phyloP scores from a whole-genome alignment of 2,113 vertebrate species.

The Microtus ochrogaster region DNA sequence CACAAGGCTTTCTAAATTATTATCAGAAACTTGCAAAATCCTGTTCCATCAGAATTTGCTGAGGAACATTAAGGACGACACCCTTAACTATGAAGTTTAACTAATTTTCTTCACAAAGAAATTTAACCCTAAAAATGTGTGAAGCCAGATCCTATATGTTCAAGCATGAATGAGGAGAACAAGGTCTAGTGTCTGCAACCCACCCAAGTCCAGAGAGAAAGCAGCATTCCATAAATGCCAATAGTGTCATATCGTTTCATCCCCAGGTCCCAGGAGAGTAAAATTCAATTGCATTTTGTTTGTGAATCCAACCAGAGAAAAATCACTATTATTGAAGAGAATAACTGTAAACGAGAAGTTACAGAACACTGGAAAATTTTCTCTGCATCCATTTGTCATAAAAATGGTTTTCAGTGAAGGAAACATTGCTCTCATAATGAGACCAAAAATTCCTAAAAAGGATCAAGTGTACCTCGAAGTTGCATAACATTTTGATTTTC shows the following conservation, averaged over 20 bases:
- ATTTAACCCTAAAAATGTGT: background rate
- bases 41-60: background rate
- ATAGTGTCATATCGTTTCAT: background rate
- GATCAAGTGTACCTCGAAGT: slow-evolving; percentile 63
- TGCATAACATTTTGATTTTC: fast-evolving
- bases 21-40: background rate
- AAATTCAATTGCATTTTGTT: slow-evolving; percentile 82
- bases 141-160: background rate
- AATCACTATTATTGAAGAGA: slow-evolving; percentile 71
- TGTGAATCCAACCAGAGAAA: slow-evolving; percentile 64
- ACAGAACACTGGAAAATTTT: slow-evolving; percentile 61
- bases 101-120: background rate
- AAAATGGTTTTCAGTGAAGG: slow-evolving; percentile 53
- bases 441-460: slow-evolving; percentile 64
- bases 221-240: background rate
- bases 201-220: background rate
- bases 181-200: fast-evolving
- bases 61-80: background rate
- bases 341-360: slow-evolving; percentile 68
- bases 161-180: background rate
- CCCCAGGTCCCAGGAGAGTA: slow-evolving; percentile 60
- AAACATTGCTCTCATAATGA: slow-evolving; percentile 7
- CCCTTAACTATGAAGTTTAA: background rate
- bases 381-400: slow-evolving; percentile 63
- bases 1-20: background rate